These are phyloP conservation scores for Uromys caudimaculatus DNA, from an alignment of 2,797 vertebrate genomes.

Conservation along the genomic window DNA sequence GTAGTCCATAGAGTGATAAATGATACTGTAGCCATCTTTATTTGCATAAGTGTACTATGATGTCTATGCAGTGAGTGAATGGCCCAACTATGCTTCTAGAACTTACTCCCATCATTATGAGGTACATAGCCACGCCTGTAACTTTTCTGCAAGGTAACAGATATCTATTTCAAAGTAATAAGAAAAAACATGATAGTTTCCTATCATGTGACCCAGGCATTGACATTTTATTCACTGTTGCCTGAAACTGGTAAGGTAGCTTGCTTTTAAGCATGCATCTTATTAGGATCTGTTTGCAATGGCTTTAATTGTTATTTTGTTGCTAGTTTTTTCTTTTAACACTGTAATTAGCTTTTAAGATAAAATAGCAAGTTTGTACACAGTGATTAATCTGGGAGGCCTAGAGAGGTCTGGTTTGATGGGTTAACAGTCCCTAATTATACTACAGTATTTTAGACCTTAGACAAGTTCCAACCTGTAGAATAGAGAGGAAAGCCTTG, in stretches of 20 bases:
- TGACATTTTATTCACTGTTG: not conserved
- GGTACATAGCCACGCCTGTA: not conserved
- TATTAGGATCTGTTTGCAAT: constrained; percentile 6
- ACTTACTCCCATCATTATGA: not conserved
- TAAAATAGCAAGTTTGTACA: constrained; percentile 29
- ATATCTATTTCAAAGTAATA: not conserved
- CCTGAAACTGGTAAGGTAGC: not conserved
- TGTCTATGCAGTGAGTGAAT: not conserved
- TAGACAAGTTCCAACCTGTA: not conserved
- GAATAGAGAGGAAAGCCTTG: not conserved
- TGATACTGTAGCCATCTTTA: too few relatives aligned
- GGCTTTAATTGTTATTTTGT: constrained; percentile 45
- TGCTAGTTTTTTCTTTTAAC: constrained; percentile 49
- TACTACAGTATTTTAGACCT: not conserved
- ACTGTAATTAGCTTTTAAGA: constrained; percentile 53
- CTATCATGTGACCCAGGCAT: not conserved
- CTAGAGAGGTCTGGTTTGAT: not conserved
- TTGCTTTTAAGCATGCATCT: not conserved
- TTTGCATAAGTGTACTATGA: not conserved
- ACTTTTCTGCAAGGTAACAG: not conserved
- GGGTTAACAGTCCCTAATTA: constrained; percentile 1
- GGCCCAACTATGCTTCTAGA: not conserved
- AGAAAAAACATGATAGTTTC: not conserved
- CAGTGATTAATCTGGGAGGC: not conserved
- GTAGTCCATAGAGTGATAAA: not conserved